Conservation (phyloP, 2,113 vertebrate species). For the Cinclus mexicanus region DNA sequence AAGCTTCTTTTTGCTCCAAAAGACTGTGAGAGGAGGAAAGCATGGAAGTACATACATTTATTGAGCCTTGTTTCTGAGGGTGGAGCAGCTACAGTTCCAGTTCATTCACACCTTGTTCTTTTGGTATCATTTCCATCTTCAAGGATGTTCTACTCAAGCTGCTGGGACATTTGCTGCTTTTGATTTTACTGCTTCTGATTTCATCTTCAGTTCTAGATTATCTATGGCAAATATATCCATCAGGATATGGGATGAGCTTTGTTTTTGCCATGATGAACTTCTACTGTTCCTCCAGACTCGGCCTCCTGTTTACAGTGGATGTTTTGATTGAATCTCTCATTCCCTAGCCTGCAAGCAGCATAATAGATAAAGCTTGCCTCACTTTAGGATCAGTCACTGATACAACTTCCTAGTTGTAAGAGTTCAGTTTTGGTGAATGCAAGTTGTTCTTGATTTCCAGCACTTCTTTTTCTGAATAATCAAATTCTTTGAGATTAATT, state of each 20-base stretch:
- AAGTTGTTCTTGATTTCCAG: conserved; percentile 26
- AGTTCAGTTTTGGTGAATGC: neutral
- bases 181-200: conserved; percentile 25
- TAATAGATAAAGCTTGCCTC: neutral
- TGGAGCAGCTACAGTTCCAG: neutral
- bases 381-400: neutral
- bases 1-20: conserved; percentile 1
- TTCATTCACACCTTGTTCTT: conserved; percentile 37
- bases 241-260: neutral
- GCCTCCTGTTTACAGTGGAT: neutral
- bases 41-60: neutral
- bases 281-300: neutral
- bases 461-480: conserved; percentile 1
- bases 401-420: neutral
- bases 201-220: conserved; percentile 25
- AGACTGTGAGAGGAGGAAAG: neutral
- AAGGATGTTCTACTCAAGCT: neutral
- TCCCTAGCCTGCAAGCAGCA: neutral
- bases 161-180: conserved; percentile 21
- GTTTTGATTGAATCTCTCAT: neutral
- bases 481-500: neutral
- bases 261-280: neutral
- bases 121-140: conserved; percentile 24
- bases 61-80: neutral
- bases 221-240: conserved; percentile 17